Conservation (phyloP, 2,113 vertebrate genomes). For the Cariama cristata region DNA sequence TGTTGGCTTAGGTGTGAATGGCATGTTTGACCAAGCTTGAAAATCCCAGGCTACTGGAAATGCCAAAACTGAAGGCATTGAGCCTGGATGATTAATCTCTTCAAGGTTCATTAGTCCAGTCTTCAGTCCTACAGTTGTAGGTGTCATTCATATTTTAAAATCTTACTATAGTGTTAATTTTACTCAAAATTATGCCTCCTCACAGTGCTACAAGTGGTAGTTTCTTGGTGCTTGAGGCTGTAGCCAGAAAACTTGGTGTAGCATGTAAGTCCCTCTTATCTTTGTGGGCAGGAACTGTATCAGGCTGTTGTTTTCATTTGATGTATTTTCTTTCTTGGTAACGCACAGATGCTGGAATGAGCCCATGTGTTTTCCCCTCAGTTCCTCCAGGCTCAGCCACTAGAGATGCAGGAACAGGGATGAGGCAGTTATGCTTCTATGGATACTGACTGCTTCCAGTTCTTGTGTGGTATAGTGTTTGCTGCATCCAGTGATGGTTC, state of each 20-base stretch:
- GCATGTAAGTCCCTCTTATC: not conserved
- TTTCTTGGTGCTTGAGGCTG: not conserved
- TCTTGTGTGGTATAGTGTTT: not conserved
- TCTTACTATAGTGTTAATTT: not conserved
- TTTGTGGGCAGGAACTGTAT: not conserved
- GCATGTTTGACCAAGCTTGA: not conserved
- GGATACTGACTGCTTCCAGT: not conserved
- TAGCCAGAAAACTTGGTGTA: not conserved
- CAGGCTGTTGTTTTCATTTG: not conserved
- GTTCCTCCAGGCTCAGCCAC: not conserved
- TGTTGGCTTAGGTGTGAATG: not conserved
- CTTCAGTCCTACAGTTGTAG: not conserved
- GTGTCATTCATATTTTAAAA: not conserved
- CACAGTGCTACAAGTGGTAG: not conserved
- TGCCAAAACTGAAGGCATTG: not conserved
- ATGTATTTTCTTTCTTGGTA: not conserved
- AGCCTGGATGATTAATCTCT: not conserved
- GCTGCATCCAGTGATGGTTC: not conserved
- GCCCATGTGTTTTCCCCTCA: not conserved
- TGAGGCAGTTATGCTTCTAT: not conserved
- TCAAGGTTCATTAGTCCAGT: not conserved
- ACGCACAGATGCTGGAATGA: not conserved
- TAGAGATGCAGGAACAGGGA: not conserved
- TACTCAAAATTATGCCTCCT: not conserved
- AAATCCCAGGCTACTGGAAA: not conserved